A percentile compares a stretch with the other conserved stretches of the same genome.
Evolutionary conservation across 1,140 invertebrate species (phyloP).

Genomic region (Papilio xuthus): DNA sequence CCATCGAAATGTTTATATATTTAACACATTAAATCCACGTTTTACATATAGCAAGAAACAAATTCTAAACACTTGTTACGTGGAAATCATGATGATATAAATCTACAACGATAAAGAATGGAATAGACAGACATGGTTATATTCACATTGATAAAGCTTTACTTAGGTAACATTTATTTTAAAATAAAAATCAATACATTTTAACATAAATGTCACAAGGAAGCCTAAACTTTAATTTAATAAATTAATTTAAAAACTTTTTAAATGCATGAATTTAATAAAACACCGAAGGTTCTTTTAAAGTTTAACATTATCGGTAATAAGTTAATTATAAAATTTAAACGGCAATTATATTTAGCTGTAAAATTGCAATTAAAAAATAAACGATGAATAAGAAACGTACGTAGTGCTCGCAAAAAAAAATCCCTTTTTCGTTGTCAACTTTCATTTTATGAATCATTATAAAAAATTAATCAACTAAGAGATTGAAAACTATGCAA

Average conservation of each 20-base stretch:
- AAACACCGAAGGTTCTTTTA: no score
- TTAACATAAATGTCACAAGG: no score
- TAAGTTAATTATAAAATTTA: neutral
- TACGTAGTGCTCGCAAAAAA: neutral
- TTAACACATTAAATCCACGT: neutral
- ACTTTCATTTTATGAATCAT: no score
- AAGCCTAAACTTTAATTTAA: no score
- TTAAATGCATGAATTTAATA: no score
- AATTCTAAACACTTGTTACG: neutral
- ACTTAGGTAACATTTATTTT: neutral
- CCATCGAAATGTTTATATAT: neutral
- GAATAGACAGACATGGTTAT: conserved; percentile 10
- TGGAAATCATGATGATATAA: neutral
- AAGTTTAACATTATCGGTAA: no score
- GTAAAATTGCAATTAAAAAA: neutral
- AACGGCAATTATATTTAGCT: neutral
- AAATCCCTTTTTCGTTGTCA: neutral
- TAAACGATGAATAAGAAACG: neutral
- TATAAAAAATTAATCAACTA: no score
- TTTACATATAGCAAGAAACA: neutral
- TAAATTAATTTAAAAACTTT: no score
- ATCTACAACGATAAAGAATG: neutral
- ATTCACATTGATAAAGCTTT: neutral
- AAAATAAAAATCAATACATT: no score
- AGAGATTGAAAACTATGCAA: no score